phyloP scores from a whole-genome alignment of 2,888 invertebrate species.

The Byasa hedistus region DNA sequence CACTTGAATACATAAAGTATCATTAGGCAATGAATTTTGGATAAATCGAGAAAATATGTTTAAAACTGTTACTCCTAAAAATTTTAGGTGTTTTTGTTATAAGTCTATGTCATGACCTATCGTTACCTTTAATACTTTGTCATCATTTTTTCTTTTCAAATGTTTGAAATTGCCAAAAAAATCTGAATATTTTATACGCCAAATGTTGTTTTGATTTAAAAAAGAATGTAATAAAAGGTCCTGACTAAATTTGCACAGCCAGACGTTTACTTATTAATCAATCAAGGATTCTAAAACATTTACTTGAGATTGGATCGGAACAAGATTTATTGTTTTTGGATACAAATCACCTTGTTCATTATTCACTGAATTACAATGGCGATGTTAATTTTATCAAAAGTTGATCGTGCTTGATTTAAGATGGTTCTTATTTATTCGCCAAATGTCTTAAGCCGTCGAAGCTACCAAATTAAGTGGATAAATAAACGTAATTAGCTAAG shows the following conservation, averaged over 20 bases:
- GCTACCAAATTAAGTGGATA: background rate
- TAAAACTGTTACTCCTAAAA: no score
- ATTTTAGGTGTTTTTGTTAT: no score
- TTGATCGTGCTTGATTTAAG: slow-evolving; percentile 7
- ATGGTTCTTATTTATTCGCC: background rate
- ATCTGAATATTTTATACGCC: background rate
- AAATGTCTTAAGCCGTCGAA: background rate
- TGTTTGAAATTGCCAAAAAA: background rate
- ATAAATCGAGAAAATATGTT: no score
- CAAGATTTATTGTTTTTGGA: slow-evolving; percentile 28
- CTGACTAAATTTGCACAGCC: slow-evolving; percentile 3
- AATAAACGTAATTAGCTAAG: background rate
- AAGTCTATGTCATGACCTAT: no score
- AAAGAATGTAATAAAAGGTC: background rate
- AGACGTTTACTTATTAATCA: slow-evolving; percentile 27
- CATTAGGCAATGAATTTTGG: no score
- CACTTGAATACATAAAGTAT: no score
- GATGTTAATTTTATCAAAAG: slow-evolving; percentile 20
- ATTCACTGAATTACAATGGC: slow-evolving; percentile 23
- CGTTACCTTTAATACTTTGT: no score
- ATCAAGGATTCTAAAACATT: slow-evolving; percentile 27
- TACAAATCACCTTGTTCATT: slow-evolving; percentile 27
- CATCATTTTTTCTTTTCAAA: no score
- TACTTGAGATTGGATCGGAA: slow-evolving; percentile 25
- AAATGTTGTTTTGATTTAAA: background rate